phyloP scores from a whole-genome alignment of 23 tunicate species.

The Trididemnum miniatum region DNA sequence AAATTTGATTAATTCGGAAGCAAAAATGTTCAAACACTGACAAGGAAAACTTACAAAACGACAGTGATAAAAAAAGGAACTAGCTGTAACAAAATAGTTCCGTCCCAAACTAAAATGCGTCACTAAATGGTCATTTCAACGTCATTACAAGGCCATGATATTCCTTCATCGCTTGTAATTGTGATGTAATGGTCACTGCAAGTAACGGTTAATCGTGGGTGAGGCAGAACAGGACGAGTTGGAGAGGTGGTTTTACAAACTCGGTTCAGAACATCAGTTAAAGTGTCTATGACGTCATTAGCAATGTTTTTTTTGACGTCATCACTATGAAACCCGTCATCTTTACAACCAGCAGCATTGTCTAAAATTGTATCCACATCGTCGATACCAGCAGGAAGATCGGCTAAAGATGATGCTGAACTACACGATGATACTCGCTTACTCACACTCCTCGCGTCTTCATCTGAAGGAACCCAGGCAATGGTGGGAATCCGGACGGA shows the following conservation, averaged over 20 bases:
- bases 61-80: constrained; percentile 12
- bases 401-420: neutral
- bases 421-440: neutral
- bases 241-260: neutral
- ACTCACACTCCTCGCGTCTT: neutral
- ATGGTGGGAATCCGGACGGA: neutral
- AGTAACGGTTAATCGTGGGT: neutral
- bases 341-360: neutral
- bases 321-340: neutral
- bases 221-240: neutral
- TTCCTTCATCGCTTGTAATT: constrained; percentile 28
- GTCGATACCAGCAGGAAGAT: constrained; percentile 2
- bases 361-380: constrained; percentile 18
- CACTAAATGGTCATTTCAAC: constrained; percentile 29
- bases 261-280: constrained; percentile 7
- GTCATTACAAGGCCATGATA: constrained; percentile 39
- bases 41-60: neutral
- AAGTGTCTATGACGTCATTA: neutral
- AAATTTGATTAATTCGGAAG: too few relatives aligned
- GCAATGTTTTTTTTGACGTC: neutral
- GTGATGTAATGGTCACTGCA: constrained; percentile 21
- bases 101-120: too few relatives aligned
- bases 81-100: too few relatives aligned
- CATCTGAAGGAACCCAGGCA: neutral
- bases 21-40: neutral